Percentiles rank a stretch among this genome's conserved stretches.
Conservation (phyloP, 2,797 vertebrate species). For the Cyclura pinguis region DNA sequence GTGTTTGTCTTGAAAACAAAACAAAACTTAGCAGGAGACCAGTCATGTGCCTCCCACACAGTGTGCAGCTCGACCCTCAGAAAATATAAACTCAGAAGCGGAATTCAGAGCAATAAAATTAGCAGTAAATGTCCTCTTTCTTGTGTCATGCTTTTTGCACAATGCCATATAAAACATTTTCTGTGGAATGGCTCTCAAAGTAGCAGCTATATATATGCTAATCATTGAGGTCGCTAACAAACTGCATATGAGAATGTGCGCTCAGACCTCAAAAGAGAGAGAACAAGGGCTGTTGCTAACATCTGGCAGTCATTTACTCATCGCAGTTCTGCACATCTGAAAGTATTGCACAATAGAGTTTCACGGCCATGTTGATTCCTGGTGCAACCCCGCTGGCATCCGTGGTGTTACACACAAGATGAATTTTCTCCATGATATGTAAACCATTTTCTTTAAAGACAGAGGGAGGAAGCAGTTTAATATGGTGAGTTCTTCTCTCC, state of each 20-base stretch:
- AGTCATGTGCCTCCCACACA: not conserved
- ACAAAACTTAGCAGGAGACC: not conserved
- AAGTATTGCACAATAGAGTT: slow-evolving; percentile 71
- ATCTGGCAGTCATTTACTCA: slow-evolving; percentile 75
- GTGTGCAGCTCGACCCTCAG: not conserved
- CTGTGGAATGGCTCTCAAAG: slow-evolving; percentile 38
- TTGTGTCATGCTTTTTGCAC: slow-evolving; percentile 30
- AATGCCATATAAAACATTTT: slow-evolving; percentile 43
- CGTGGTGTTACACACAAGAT: slow-evolving; percentile 67
- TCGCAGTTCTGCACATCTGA: slow-evolving; percentile 67
- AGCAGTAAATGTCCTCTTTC: slow-evolving; percentile 20
- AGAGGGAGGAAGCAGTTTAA: slow-evolving; percentile 53
- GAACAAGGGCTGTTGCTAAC: slow-evolving; percentile 51
- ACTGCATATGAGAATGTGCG: slow-evolving; percentile 45
- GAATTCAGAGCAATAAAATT: slow-evolving; percentile 29
- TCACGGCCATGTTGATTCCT: slow-evolving; percentile 61
- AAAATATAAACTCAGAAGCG: not conserved
- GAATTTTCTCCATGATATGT: slow-evolving; percentile 69
- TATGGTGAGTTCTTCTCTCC: slow-evolving; percentile 44
- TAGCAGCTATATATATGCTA: slow-evolving; percentile 27
- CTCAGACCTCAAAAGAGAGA: slow-evolving; percentile 51
- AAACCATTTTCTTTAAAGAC: slow-evolving; percentile 65
- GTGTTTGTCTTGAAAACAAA: not conserved
- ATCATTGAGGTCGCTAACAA: slow-evolving; percentile 39
- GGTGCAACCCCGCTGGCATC: slow-evolving; percentile 68